Evolutionary conservation across 1,140 invertebrate species (phyloP).

Genomic region (Drosophila watanabei): DNA sequence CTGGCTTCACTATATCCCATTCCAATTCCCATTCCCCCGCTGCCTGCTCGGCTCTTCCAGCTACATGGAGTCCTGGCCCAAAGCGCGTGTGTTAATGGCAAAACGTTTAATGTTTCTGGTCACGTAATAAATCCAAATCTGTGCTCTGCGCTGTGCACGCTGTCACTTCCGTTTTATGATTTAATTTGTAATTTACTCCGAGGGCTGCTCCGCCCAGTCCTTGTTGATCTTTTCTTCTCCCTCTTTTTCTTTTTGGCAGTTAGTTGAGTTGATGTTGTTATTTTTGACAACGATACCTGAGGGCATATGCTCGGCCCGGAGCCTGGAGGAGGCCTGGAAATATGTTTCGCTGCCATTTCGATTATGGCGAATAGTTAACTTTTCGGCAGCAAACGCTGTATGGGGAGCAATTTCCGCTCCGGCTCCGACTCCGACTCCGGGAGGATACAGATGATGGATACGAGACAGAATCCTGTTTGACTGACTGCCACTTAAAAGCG

Average conservation of each 20-base stretch:
- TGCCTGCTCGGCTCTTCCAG: neutral
- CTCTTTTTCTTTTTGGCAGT: constrained; percentile 59
- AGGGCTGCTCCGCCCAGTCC: constrained; percentile 32
- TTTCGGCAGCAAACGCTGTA: constrained; percentile 38
- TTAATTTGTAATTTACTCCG: constrained; percentile 84
- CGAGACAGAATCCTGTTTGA: constrained; percentile 11
- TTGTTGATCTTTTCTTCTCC: constrained; percentile 29
- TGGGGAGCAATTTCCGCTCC: constrained; percentile 59
- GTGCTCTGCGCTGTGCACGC: constrained; percentile 76
- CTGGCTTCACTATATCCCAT: constrained; percentile 16
- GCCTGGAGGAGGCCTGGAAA: constrained; percentile 30
- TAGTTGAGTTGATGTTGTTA: constrained; percentile 73
- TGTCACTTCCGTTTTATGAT: constrained; percentile 84
- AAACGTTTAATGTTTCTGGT: constrained; percentile 83
- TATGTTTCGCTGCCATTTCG: constrained; percentile 72
- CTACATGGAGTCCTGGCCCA: constrained; percentile 21
- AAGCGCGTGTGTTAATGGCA: constrained; percentile 80
- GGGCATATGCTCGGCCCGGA: constrained; percentile 51
- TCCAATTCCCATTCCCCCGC: neutral
- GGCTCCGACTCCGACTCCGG: neutral
- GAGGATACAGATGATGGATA: constrained; percentile 23
- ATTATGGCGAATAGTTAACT: constrained; percentile 68
- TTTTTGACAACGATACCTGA: constrained; percentile 75
- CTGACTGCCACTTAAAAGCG: constrained; percentile 42
- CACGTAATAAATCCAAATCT: constrained; percentile 85